Evolutionary conservation across 2,888 invertebrate species (phyloP).

Genomic region (Dendrolimus pini): DNA sequence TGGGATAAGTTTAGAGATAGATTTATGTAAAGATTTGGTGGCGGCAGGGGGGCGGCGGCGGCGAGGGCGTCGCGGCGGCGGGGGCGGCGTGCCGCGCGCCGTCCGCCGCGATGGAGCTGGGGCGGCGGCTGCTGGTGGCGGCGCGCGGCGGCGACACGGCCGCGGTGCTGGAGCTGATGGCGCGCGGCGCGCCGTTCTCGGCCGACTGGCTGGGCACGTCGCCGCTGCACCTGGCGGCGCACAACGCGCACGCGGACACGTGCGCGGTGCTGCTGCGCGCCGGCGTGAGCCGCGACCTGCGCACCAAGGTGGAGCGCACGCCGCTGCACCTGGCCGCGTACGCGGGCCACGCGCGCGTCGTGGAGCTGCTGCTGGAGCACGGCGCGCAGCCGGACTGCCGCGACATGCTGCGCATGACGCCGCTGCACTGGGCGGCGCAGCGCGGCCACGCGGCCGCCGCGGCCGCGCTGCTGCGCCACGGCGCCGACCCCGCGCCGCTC

Average conservation of each 20-base stretch:
- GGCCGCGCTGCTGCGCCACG: constrained; percentile 81
- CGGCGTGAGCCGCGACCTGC: constrained; percentile 91
- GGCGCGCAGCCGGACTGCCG: constrained; percentile 44
- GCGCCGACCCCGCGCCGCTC: constrained; percentile 80
- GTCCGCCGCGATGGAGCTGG: constrained; percentile 82
- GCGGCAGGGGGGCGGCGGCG: constrained; percentile 5
- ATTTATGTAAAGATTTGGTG: not conserved
- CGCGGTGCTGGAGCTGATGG: constrained; percentile 86
- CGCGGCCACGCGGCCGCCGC: constrained; percentile 81
- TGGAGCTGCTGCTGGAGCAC: constrained; percentile 79
- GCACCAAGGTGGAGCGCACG: constrained; percentile 92
- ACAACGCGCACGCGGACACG: constrained; percentile 86
- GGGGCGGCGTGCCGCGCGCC: constrained; percentile 6
- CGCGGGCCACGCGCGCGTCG: constrained; percentile 87
- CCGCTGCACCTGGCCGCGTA: constrained; percentile 93
- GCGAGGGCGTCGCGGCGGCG: not conserved
- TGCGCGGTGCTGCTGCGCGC: constrained; percentile 89
- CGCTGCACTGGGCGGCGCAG: constrained; percentile 96
- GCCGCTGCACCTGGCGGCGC: constrained; percentile 89
- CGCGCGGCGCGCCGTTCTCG: constrained; percentile 92
- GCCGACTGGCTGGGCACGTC: constrained; percentile 96
- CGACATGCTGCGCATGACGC: constrained; percentile 81
- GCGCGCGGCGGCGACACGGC: constrained; percentile 87
- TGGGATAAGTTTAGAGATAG: too few species aligned
- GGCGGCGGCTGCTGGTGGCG: constrained; percentile 87